These are phyloP conservation scores for Cataglyphis livida DNA, from an alignment of 2,888 invertebrate species.

Conservation along the genomic window DNA sequence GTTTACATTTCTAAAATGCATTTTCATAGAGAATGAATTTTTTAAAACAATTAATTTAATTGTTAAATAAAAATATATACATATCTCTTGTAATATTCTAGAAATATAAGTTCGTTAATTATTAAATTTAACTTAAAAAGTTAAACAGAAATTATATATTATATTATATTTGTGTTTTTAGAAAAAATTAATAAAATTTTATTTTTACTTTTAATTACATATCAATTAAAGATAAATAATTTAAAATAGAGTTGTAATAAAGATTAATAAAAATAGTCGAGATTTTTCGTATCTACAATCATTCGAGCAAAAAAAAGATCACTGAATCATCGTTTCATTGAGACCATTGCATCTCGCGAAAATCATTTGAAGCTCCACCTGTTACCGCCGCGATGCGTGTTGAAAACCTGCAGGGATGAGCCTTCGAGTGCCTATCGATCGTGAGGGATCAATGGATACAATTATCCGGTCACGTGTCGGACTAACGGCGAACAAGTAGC, in stretches of 20 bases:
- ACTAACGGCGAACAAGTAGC: conserved; percentile 36
- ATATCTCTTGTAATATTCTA: no score
- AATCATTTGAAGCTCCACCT: conserved; percentile 62
- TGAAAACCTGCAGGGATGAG: conserved; percentile 67
- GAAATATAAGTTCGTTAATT: no score
- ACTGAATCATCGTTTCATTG: neutral
- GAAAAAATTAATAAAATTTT: neutral
- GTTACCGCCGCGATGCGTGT: conserved; percentile 45
- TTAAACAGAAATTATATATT: no score
- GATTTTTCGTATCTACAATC: neutral
- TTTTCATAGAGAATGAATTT: neutral
- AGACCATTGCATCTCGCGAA: neutral
- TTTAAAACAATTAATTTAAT: neutral
- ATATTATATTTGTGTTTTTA: neutral
- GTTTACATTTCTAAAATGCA: neutral
- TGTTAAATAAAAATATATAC: no score
- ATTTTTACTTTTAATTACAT: neutral
- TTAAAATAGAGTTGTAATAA: neutral
- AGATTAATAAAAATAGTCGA: no score
- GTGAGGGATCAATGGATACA: conserved; percentile 71
- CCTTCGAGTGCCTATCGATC: conserved; percentile 70
- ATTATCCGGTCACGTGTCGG: conserved; percentile 74
- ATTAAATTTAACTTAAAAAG: no score
- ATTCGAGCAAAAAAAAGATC: neutral
- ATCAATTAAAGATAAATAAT: neutral